Conservation (phyloP, 1,140 invertebrate genomes). For the Mamestra configurata region DNA sequence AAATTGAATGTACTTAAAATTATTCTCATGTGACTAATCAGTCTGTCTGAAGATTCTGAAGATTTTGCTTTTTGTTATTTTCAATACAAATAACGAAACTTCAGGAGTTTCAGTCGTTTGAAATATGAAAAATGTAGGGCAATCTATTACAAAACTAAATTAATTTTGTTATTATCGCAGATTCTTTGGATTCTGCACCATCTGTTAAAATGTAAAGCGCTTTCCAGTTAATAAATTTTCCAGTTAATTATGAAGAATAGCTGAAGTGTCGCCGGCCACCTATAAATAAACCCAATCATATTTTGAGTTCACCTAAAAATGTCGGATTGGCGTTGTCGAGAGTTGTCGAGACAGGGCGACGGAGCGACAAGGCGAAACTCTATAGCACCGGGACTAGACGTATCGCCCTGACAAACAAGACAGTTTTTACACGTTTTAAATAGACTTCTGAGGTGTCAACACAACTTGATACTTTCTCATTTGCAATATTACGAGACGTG, state of each 20-base stretch:
- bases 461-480: conserved; percentile 9
- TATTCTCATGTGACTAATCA: conserved; percentile 40
- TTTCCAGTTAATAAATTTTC: conserved; percentile 48
- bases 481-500: not conserved
- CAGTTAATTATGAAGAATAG: conserved; percentile 48
- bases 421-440: conserved; percentile 34
- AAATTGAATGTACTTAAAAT: conserved; percentile 52
- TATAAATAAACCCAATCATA: conserved; percentile 55
- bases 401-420: conserved; percentile 16
- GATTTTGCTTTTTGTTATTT: conserved; percentile 5
- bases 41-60: conserved; percentile 29
- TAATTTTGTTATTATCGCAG: not conserved
- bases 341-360: conserved; percentile 25
- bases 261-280: conserved; percentile 3
- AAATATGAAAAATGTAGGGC: conserved; percentile 13
- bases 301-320: conserved; percentile 58
- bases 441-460: conserved; percentile 13
- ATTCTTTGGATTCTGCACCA: conserved; percentile 30
- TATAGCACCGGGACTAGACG: not conserved
- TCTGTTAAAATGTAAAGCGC: conserved; percentile 34
- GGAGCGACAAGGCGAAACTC: conserved; percentile 24
- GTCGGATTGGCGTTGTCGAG: conserved; percentile 46
- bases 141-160: conserved; percentile 29
- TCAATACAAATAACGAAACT: not conserved
- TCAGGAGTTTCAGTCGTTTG: not conserved